phyloP scores from a whole-genome alignment of 2,888 invertebrate species.

The Andrena minutula region DNA sequence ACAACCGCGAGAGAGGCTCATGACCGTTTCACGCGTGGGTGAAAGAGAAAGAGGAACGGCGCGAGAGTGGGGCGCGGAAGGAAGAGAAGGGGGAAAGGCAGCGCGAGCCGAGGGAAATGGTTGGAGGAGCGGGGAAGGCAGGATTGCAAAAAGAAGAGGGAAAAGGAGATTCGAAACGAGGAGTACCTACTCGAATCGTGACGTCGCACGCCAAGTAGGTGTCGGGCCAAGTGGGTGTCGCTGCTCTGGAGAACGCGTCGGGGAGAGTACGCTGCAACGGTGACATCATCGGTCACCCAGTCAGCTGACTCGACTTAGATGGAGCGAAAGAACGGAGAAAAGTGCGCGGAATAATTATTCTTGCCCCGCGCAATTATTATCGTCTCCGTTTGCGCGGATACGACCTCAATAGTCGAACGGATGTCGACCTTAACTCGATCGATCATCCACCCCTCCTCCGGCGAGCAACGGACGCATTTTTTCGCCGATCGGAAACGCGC shows the following conservation, averaged over 20 bases:
- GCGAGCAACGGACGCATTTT: slow-evolving; percentile 4
- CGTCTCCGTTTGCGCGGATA: slow-evolving; percentile 31
- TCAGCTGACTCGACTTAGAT: slow-evolving; percentile 84
- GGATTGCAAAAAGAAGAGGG: slow-evolving; percentile 23
- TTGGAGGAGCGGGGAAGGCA: background rate
- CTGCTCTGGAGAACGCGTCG: slow-evolving; percentile 56
- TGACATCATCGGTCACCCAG: slow-evolving; percentile 81
- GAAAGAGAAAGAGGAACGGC: slow-evolving; percentile 39
- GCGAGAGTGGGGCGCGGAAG: background rate
- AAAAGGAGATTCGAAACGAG: slow-evolving; percentile 44
- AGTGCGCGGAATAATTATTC: slow-evolving; percentile 66
- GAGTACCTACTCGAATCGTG: slow-evolving; percentile 65
- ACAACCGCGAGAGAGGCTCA: slow-evolving; percentile 54
- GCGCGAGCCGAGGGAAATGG: slow-evolving; percentile 5
- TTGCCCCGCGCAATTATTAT: slow-evolving; percentile 57
- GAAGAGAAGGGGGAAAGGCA: background rate
- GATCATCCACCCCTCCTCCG: background rate
- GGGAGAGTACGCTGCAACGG: slow-evolving; percentile 77
- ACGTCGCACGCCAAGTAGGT: slow-evolving; percentile 73
- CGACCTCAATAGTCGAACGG: slow-evolving; percentile 54
- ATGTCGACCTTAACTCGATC: slow-evolving; percentile 57
- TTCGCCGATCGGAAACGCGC: slow-evolving; percentile 52
- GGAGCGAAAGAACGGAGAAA: slow-evolving; percentile 83
- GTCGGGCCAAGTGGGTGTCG: slow-evolving; percentile 74
- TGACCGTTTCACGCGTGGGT: slow-evolving; percentile 68